Evolutionary conservation across 1,140 invertebrate species (phyloP), one percentile per base, ranked within the genome.

Genomic region (Drosophila azteca): DNA sequence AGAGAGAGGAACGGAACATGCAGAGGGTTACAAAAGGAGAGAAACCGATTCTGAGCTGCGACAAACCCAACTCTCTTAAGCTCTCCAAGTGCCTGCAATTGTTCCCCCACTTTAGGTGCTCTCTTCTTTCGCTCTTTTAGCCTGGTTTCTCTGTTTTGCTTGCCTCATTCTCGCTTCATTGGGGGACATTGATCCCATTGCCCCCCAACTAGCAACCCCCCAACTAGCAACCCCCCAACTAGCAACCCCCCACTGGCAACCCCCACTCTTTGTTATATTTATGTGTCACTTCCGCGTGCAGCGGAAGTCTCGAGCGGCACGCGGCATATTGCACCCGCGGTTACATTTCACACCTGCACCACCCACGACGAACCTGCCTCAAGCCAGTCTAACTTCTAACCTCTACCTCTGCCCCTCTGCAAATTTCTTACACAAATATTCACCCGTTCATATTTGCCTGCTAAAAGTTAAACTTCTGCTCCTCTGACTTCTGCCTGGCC

Each of bases 161-260:
- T 83, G 76, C 79, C 79, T 79, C 54, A 51, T 83, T 83, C 79
- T 79, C 60, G 62, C 78, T 64, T 72, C 72, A 77, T 73, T 61
- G 59, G 75, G 82, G 82, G 83, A 87, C 82, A 87, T 87, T 87
- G 82, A 78, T 87, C 83, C 82, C 82, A 87, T 87, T 85, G 17
- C 17, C 71, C 53, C 54, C 41, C 43, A n/a, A 46, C 29, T 52
- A 45, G 20, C 44, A 39, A 31, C 20, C 64, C 8, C 22, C 20
- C 41, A 35, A 46, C 29, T 52, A 45, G 20, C 44, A 39, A 31
- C 20, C 64, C 8, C 22, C 20, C n/a, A n/a, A n/a, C n/a, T n/a
- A n/a, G n/a, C n/a, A n/a, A n/a, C 17, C 71, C 53, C 54, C 41
- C 43, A 46, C 29, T 52, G 41, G 20, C 44, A 39, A 31, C 20